Evolutionary conservation across 1,140 invertebrate species (phyloP).

Genomic region (Cataglyphis hispanica): DNA sequence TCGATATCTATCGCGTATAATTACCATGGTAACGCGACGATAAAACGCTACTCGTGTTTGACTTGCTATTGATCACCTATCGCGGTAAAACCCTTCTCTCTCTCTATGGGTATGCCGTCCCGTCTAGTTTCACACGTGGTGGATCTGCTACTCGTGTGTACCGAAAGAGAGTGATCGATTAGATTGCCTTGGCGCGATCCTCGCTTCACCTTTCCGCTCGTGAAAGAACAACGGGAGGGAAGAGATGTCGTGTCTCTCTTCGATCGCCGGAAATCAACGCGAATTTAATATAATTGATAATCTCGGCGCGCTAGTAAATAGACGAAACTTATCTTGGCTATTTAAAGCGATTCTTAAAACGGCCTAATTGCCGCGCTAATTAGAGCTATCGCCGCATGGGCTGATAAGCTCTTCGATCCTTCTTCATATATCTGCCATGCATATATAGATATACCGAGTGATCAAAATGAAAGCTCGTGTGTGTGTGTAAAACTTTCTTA

Average conservation of each 20-base stretch:
- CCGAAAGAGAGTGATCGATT: conserved; percentile 52
- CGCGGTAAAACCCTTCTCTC: conserved; percentile 10
- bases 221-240: not conserved
- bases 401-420: conserved; percentile 60
- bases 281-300: conserved; percentile 61
- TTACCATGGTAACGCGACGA: conserved; percentile 78
- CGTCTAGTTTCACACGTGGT: conserved; percentile 76
- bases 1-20: conserved; percentile 74
- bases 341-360: conserved; percentile 44
- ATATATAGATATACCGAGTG: not conserved
- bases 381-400: conserved; percentile 54
- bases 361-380: conserved; percentile 71
- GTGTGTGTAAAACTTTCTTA: conserved; percentile 17
- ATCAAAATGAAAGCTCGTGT: conserved; percentile 5
- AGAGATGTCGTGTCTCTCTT: not conserved
- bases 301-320: conserved; percentile 7
- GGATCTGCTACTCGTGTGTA: conserved; percentile 48
- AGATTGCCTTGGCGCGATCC: conserved; percentile 43
- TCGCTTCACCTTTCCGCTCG: not conserved
- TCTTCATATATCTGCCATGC: not conserved
- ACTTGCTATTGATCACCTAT: conserved; percentile 68
- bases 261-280: conserved; percentile 15
- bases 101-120: conserved; percentile 72
- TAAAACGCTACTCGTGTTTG: conserved; percentile 77
- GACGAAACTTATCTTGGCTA: conserved; percentile 24